Evolutionary conservation across 1,140 invertebrate species (phyloP), one percentile per base, ranked within the genome.

Genomic region (Calliphora vicina): DNA sequence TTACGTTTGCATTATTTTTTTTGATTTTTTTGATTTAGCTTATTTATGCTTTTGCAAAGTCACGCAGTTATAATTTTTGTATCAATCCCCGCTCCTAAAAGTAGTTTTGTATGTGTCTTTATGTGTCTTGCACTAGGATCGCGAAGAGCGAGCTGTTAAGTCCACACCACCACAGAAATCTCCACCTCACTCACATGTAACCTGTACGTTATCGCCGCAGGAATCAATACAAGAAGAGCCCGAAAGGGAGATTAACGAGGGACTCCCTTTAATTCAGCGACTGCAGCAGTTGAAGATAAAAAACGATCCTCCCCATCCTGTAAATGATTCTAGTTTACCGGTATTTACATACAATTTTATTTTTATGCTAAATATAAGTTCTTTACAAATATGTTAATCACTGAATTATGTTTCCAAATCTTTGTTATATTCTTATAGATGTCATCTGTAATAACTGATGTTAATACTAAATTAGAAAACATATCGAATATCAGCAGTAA

Each of bases 251-350:
- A 93, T 95, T 20, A 95, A 94, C 15, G 94, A 94, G 71, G 94
- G 94, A 27, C 91, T 97, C 72, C 96, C 96, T 2, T 91, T 97
- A 9, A 91, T 97, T 2, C 96, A 97, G 88, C 92, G 96, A 84
- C 92, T 97, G 25, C 91, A 96, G 43, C 91, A 96, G 80, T 91
- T 97, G 10, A 96, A 96, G 90, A 94, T 95, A 13, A 97, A 96
- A 90, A 95, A 95, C 87, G 96, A 96, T 84, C 92, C 91, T 80
- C 74, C 74, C n/a, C 61, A 67, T 78, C 94, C 95, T 78, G 84
- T 89, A 76, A 50, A 81, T 13, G 80, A 81, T 45, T n/a, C 50
- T 6, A 57, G n/a, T 67, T 29, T 27, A 29, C 50, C 80, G 80
- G 80, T 81, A 81, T 45, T 29, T 81, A 17, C 17, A 13, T 81